A percentile compares a stretch with the other conserved stretches of the same genome.
Conservation (phyloP, 2,797 vertebrate genomes). For the Nannoperca obscura region DNA sequence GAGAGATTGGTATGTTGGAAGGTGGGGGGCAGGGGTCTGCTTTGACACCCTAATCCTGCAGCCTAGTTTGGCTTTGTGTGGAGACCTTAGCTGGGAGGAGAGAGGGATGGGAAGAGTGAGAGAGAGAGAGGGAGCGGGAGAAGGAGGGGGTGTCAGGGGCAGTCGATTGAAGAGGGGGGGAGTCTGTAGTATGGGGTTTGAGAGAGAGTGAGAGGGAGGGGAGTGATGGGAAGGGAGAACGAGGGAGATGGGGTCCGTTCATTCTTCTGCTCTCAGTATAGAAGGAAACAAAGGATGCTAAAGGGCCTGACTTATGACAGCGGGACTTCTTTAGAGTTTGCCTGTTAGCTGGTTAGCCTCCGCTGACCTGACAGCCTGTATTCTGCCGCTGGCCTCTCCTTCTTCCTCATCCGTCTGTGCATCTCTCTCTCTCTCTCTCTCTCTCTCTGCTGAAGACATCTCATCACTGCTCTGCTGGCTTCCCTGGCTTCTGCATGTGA, state of each 20-base stretch:
- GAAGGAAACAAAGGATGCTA: slow-evolving; percentile 80
- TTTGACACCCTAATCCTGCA: slow-evolving; percentile 81
- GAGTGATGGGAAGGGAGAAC: slow-evolving; percentile 62
- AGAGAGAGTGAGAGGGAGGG: slow-evolving; percentile 62
- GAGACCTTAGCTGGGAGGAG: slow-evolving; percentile 72
- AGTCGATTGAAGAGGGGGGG: slow-evolving; percentile 40
- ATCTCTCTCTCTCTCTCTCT: slow-evolving; percentile 2
- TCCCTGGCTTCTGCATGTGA: slow-evolving; percentile 62
- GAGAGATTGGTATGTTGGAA: slow-evolving; percentile 64
- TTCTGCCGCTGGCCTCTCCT: slow-evolving; percentile 28
- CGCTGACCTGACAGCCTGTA: slow-evolving; percentile 35
- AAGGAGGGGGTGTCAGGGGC: slow-evolving; percentile 48
- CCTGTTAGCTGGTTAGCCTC: slow-evolving; percentile 50
- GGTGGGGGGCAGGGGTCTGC: slow-evolving; percentile 74
- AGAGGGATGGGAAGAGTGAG: slow-evolving; percentile 40
- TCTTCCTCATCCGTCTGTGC: slow-evolving; percentile 1
- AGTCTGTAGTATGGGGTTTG: slow-evolving; percentile 43
- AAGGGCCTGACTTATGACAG: slow-evolving; percentile 66
- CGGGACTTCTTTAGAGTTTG: slow-evolving; percentile 49
- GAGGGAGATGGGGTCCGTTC: slow-evolving; percentile 70
- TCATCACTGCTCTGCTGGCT: slow-evolving; percentile 38
- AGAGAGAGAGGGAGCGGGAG: slow-evolving; percentile 10
- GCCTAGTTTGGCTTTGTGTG: slow-evolving; percentile 76
- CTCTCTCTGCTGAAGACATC: slow-evolving; percentile 47
- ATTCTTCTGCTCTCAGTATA: slow-evolving; percentile 64